Conservation (phyloP, 1,140 invertebrate genomes). For the Drosophila nebulosa region DNA sequence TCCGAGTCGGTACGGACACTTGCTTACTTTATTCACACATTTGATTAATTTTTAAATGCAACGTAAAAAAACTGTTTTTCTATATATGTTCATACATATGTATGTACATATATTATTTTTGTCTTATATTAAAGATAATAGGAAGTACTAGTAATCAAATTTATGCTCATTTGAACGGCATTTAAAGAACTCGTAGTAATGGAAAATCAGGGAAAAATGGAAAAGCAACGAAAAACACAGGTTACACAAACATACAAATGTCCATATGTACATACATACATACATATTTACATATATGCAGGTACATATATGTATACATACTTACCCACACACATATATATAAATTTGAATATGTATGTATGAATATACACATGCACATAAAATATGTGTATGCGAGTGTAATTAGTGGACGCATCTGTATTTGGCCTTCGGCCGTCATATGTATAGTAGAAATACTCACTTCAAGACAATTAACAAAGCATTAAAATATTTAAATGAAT, state of each 20-base stretch:
- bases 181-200: background rate
- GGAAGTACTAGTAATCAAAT: too few relatives aligned
- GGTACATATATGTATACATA: background rate
- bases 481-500: constrained; percentile 3
- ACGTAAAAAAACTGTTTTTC: too few relatives aligned
- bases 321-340: too few relatives aligned
- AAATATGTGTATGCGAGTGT: background rate
- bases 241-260: too few relatives aligned
- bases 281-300: background rate
- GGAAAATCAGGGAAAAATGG: background rate
- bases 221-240: background rate
- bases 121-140: too few relatives aligned
- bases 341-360: too few relatives aligned
- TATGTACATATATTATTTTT: too few relatives aligned
- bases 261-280: background rate
- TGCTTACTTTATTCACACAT: too few relatives aligned
- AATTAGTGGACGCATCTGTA: background rate
- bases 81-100: too few relatives aligned
- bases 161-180: too few relatives aligned
- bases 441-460: background rate
- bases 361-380: background rate
- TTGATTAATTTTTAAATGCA: too few relatives aligned
- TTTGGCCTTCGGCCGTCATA: background rate
- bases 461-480: background rate
- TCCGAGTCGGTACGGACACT: too few relatives aligned